Evolutionary conservation across 1,140 invertebrate species (phyloP), one percentile per base, ranked within the genome.

Genomic region (Ericerus pela): DNA sequence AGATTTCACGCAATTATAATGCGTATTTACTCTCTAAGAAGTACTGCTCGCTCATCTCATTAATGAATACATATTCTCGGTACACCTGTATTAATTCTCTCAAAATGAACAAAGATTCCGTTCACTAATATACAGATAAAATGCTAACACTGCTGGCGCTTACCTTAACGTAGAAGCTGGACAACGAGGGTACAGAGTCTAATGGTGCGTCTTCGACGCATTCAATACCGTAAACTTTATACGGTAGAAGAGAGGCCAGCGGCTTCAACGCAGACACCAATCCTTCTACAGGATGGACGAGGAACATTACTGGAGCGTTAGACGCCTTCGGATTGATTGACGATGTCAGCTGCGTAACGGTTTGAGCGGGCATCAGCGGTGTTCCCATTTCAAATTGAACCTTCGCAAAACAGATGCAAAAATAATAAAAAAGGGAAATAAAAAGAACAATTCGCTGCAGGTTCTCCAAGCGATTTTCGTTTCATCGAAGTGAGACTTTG

Each of bases 261-360:
- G 69, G 68, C 63, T 78, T 75, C 52, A 96, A 69, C 2, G 80
- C 72, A 2, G 74, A 72, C 1, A 84, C 79, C 56, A 82, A 78
- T 60, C 95, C 95, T 75, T 97, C 94, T 60, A 97, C 92, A 0
- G 93, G 88, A 70, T 94, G 89, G 28, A 94, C 73, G 51, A 89
- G 73, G 65, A 89, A 89, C 14, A 89, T 65, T 10, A 79, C 76
- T 2, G 65, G 63, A 55, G 67, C 70, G 37, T 20, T 3, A 3
- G 41, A 47, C 10, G 63, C 58, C 22, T 64, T 67, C 2, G 65
- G 69, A 31, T 64, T 59, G 1, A 62, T 65, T 57, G 79, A 79
- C 11, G 75, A 75, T 26, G 75, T 67, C 61, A 87, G 64, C 58
- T 75, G 70, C 1, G 86, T 67, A 5, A 87, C 62, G 2, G 74